Evolutionary conservation across 1,140 invertebrate genomes (phyloP).

Genomic region (Drosophila asahinai): DNA sequence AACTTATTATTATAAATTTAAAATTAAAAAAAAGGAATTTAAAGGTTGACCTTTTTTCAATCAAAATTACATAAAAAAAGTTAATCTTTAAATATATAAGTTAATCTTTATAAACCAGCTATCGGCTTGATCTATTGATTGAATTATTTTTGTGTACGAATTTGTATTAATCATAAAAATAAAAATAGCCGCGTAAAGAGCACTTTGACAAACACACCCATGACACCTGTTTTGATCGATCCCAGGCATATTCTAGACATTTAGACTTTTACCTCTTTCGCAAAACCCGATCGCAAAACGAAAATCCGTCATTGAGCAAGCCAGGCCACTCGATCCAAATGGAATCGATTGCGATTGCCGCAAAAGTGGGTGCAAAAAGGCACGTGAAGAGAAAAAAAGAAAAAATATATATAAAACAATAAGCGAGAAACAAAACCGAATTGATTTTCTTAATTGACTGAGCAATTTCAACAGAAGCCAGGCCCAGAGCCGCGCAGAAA

Average conservation of each 20-base stretch:
- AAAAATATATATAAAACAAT: constrained; percentile 33
- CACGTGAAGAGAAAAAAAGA: constrained; percentile 28
- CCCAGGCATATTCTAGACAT: constrained; percentile 57
- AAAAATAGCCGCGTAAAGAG: constrained; percentile 19
- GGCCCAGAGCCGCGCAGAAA: constrained; percentile 28
- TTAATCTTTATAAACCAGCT: background rate
- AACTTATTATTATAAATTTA: too few relatives aligned
- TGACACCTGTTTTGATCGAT: constrained; percentile 41
- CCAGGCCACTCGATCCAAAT: constrained; percentile 7
- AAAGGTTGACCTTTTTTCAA: too few relatives aligned
- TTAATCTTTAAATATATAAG: too few relatives aligned
- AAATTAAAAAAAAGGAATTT: too few relatives aligned
- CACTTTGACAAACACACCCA: constrained; percentile 34
- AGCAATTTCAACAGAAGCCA: constrained; percentile 69
- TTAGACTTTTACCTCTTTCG: constrained; percentile 73
- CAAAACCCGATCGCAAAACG: constrained; percentile 39
- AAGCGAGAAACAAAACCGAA: constrained; percentile 59
- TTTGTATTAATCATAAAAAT: constrained; percentile 12
- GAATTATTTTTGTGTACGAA: background rate
- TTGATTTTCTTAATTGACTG: constrained; percentile 80
- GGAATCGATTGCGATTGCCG: constrained; percentile 59
- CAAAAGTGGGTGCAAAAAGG: constrained; percentile 58
- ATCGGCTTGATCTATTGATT: background rate
- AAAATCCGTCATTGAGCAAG: constrained; percentile 68
- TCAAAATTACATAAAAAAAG: too few relatives aligned